Evolutionary conservation across 2,113 vertebrate species (phyloP).

Genomic region (Peromyscus leucopus): DNA sequence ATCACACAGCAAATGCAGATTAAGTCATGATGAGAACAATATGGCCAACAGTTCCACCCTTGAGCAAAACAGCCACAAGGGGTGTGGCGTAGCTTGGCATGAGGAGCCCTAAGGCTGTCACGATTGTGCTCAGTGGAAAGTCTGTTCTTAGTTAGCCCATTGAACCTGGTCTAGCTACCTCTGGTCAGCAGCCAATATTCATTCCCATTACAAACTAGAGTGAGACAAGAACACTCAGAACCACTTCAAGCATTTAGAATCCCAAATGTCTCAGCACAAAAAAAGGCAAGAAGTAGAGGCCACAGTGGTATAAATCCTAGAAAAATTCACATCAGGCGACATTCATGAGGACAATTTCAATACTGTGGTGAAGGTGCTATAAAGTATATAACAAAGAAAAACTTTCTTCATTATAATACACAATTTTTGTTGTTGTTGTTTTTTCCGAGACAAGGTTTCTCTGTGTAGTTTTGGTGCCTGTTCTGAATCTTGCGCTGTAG

Average conservation of each 20-base stretch:
- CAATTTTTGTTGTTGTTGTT: too few relatives aligned
- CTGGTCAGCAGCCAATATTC: conserved; percentile 19
- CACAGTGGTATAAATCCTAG: not conserved
- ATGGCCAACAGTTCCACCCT: conserved; percentile 33
- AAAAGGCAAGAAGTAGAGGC: not conserved
- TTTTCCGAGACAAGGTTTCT: not conserved
- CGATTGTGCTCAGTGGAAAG: conserved; percentile 44
- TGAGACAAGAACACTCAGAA: conserved; percentile 6
- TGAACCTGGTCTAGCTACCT: not conserved
- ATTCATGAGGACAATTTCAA: conserved; percentile 26
- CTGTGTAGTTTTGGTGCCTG: not conserved
- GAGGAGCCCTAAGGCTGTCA: not conserved
- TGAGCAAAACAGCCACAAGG: not conserved
- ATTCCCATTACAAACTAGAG: conserved; percentile 27
- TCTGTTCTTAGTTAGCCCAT: conserved; percentile 55
- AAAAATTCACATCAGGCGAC: not conserved
- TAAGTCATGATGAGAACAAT: conserved; percentile 61
- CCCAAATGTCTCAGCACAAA: conserved; percentile 20
- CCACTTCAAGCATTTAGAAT: not conserved
- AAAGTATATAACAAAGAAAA: not conserved
- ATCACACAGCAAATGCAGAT: conserved; percentile 40
- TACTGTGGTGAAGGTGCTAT: not conserved
- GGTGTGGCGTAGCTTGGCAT: not conserved
- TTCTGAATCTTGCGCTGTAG: not conserved
- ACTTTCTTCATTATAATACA: not conserved